Conservation (phyloP, 2,113 vertebrate genomes). For the Lagopus leucura region DNA sequence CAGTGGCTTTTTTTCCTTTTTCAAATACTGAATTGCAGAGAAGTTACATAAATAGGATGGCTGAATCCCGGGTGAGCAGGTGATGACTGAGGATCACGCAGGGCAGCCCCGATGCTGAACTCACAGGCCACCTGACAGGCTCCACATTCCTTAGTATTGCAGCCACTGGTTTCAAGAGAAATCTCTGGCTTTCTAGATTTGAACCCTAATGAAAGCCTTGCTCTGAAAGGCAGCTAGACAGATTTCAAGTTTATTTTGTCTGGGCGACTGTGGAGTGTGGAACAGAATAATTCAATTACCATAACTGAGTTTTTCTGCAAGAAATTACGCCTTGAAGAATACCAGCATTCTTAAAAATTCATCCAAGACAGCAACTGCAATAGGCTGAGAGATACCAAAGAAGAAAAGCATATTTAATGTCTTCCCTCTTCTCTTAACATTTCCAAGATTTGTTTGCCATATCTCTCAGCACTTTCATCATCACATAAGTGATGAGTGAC, state of each 20-base stretch:
- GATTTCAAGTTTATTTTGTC: not conserved
- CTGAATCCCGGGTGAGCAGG: not conserved
- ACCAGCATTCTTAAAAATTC: not conserved
- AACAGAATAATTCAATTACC: not conserved
- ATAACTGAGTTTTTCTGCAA: not conserved
- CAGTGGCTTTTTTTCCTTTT: accelerated
- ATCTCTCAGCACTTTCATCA: conserved; percentile 1
- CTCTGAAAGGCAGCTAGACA: not conserved
- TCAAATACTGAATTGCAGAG: not conserved
- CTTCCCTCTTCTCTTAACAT: not conserved
- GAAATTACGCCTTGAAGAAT: not conserved
- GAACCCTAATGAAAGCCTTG: not conserved
- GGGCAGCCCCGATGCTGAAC: not conserved
- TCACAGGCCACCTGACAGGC: not conserved
- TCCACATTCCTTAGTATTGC: not conserved
- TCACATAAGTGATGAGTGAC: not conserved
- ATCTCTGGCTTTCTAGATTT: not conserved
- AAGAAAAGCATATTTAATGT: not conserved
- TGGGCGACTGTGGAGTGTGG: not conserved
- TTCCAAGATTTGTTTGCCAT: conserved; percentile 14
- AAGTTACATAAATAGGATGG: not conserved
- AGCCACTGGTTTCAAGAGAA: not conserved
- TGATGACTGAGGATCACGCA: not conserved
- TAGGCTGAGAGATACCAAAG: not conserved
- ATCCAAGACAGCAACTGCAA: not conserved